phyloP scores from a whole-genome alignment of 2,113 vertebrate genomes.

The Cardinalis cardinalis region DNA sequence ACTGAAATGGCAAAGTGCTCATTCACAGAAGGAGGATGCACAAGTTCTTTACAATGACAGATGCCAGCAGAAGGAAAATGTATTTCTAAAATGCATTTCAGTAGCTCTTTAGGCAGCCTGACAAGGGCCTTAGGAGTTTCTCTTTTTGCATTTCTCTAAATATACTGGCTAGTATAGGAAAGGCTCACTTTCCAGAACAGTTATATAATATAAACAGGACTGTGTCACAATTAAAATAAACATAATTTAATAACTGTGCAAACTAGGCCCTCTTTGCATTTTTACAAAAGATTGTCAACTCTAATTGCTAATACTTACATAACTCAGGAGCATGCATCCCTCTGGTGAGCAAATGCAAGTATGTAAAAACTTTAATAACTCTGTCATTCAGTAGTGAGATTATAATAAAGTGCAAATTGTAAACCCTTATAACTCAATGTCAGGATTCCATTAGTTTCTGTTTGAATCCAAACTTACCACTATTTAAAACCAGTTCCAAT shows the following conservation, averaged over 20 bases:
- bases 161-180: background rate
- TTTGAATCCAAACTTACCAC: background rate
- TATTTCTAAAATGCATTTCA: constrained; percentile 1
- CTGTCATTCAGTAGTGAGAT: background rate
- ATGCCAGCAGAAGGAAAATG: background rate
- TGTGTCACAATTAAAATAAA: background rate
- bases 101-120: background rate
- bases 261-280: background rate
- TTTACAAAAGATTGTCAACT: background rate
- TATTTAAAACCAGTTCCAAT: background rate
- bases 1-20: constrained; percentile 18
- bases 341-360: background rate
- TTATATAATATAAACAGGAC: background rate
- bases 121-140: background rate
- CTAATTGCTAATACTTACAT: background rate
- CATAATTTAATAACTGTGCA: background rate
- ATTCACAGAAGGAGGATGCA: background rate
- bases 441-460: background rate
- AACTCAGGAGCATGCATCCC: background rate
- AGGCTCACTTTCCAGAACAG: background rate
- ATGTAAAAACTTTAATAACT: background rate
- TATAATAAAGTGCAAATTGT: background rate
- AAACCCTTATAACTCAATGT: background rate
- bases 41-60: background rate
- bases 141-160: background rate